Percentiles rank a stretch among this genome's conserved stretches.
Conservation (phyloP, 2,888 invertebrate genomes). For the Cantharis lateralis region DNA sequence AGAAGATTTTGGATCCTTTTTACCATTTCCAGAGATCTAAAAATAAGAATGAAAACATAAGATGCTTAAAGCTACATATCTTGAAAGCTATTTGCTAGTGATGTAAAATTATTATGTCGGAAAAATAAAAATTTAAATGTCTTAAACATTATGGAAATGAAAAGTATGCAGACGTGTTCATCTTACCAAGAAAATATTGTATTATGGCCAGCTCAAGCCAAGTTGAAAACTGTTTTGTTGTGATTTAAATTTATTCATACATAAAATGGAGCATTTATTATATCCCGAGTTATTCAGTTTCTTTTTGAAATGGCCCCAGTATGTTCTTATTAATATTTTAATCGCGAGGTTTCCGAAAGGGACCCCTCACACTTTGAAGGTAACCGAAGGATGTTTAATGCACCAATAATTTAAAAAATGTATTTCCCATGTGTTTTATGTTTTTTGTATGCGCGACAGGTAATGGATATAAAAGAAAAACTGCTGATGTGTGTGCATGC, state of each 20-base stretch:
- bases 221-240: not conserved
- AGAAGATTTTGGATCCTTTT: not conserved
- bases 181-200: not conserved
- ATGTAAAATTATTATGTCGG: not conserved
- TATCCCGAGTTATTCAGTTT: not conserved
- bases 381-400: not conserved
- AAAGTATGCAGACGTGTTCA: not conserved
- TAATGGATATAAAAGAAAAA: not conserved
- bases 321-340: not conserved
- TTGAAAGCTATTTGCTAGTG: not conserved
- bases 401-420: not conserved
- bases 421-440: not conserved
- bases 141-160: not conserved
- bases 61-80: not conserved
- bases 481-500: not conserved
- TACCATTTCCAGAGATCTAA: not conserved
- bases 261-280: not conserved
- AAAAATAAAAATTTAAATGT: constrained; percentile 3
- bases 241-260: not conserved
- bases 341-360: not conserved
- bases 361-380: not conserved
- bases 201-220: not conserved
- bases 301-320: not conserved
- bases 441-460: not conserved
- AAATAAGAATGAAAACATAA: not conserved